phyloP scores from a whole-genome alignment of 2,888 invertebrate genomes.

The Drepana falcataria region DNA sequence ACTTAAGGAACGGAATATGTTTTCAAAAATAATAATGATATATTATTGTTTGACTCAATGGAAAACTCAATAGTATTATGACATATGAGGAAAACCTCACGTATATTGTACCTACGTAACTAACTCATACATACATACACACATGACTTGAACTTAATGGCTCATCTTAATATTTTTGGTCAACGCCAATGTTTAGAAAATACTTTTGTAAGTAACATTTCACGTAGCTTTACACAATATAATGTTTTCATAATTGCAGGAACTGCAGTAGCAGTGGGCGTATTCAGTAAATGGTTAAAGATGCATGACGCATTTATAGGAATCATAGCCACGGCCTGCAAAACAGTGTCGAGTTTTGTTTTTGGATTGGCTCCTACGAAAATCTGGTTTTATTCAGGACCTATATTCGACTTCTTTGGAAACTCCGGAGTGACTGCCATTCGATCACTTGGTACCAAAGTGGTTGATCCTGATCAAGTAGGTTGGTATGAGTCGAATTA shows the following conservation, averaged over 20 bases:
- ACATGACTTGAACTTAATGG: too few species aligned
- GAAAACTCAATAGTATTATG: too few species aligned
- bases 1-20: too few species aligned
- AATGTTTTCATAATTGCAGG: slow-evolving; percentile 42
- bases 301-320: slow-evolving; percentile 70
- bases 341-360: slow-evolving; percentile 55
- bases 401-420: slow-evolving; percentile 71
- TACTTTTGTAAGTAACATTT: too few species aligned
- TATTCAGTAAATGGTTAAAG: slow-evolving; percentile 64
- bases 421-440: slow-evolving; percentile 74
- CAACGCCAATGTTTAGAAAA: too few species aligned
- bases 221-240: background rate
- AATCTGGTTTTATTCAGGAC: slow-evolving; percentile 63
- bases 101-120: background rate
- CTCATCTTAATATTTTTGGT: too few species aligned
- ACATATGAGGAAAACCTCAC: too few species aligned
- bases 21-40: too few species aligned
- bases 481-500: slow-evolving; percentile 35
- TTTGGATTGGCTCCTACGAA: slow-evolving; percentile 65
- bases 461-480: slow-evolving; percentile 72
- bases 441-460: slow-evolving; percentile 76
- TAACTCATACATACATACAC: slow-evolving; percentile 7
- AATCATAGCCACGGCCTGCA: slow-evolving; percentile 65
- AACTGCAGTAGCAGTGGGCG: slow-evolving; percentile 58
- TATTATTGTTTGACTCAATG: too few species aligned